Conservation (phyloP, 2,888 invertebrate species). For the Diploptera punctata region DNA sequence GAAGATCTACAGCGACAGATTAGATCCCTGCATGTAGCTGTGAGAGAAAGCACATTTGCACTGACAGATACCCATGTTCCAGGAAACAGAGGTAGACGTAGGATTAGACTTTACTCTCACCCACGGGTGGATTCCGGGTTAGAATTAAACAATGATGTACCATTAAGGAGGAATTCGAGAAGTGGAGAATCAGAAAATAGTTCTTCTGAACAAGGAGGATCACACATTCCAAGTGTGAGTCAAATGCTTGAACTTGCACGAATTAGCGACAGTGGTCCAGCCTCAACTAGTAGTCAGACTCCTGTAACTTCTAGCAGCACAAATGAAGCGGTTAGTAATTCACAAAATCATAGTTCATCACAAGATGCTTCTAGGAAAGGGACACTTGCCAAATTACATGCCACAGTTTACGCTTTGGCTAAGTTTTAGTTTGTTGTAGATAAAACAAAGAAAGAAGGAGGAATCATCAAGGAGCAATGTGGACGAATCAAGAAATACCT, state of each 20-base stretch:
- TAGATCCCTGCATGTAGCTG: conserved; percentile 60
- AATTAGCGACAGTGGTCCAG: conserved; percentile 34
- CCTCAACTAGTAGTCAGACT: neutral
- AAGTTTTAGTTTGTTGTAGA: neutral
- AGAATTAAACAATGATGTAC: neutral
- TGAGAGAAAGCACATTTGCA: conserved; percentile 47
- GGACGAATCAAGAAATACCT: neutral
- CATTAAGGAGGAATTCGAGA: neutral
- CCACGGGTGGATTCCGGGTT: neutral
- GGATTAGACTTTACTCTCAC: neutral
- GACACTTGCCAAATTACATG: neutral
- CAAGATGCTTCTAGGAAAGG: neutral
- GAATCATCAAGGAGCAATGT: neutral
- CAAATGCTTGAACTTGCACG: conserved; percentile 39
- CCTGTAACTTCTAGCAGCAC: neutral
- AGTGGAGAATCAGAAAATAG: neutral
- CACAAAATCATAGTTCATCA: neutral
- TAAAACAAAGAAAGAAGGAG: neutral
- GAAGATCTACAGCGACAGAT: conserved; percentile 68
- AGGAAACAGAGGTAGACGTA: neutral
- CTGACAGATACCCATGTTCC: neutral
- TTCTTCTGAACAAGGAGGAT: conserved; percentile 3
- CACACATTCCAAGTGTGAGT: conserved; percentile 36
- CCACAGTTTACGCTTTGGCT: neutral
- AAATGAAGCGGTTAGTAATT: neutral